Evolutionary conservation across 2,113 vertebrate genomes (phyloP).

Genomic region (Psammodynastes pulverulentus): DNA sequence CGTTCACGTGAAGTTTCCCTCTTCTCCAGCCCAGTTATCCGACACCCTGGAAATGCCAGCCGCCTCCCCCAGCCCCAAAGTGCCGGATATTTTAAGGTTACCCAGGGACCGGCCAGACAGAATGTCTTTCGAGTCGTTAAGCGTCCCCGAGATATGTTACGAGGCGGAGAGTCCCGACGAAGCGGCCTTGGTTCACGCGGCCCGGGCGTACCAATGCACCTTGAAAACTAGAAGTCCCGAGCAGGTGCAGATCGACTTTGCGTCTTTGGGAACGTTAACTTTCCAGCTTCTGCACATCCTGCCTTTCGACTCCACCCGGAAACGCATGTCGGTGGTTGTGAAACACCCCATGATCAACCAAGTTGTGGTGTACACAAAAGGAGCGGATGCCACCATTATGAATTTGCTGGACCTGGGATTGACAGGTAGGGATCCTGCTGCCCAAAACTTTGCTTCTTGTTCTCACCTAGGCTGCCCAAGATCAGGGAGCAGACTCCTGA

Average conservation of each 20-base stretch:
- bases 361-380: constrained; percentile 90
- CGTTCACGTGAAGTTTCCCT: constrained; percentile 63
- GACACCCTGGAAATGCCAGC: background rate
- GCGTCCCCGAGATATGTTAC: constrained; percentile 59
- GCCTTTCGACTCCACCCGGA: constrained; percentile 88
- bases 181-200: constrained; percentile 75
- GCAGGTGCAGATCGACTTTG: constrained; percentile 80
- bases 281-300: constrained; percentile 86
- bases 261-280: constrained; percentile 72
- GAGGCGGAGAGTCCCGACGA: constrained; percentile 81
- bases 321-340: constrained; percentile 93
- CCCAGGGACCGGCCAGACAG: background rate
- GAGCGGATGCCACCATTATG: constrained; percentile 90
- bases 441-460: background rate
- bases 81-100: background rate
- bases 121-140: accelerated
- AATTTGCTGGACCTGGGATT: constrained; percentile 62
- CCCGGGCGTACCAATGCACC: constrained; percentile 77
- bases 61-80: background rate
- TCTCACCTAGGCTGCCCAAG: no score
- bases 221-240: constrained; percentile 78
- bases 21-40: constrained; percentile 15
- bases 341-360: constrained; percentile 83
- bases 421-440: constrained; percentile 58
- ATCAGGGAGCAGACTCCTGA: no score